Evolutionary conservation across 2,797 vertebrate genomes (phyloP).

Genomic region (Enteromius treurensis): DNA sequence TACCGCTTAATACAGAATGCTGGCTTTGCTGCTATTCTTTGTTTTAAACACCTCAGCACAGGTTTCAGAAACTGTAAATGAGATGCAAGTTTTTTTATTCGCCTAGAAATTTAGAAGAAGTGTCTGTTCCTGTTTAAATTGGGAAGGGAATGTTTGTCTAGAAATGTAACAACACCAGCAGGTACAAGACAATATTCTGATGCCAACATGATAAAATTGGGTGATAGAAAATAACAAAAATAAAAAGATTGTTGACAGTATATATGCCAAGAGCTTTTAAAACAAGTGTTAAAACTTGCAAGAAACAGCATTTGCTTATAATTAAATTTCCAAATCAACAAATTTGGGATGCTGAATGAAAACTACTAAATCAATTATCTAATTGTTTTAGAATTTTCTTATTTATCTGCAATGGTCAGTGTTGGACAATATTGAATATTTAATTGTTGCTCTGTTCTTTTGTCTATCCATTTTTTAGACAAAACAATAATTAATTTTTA

Average conservation of each 20-base stretch:
- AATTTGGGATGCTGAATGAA: neutral
- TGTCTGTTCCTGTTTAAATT: neutral
- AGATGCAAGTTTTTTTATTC: slow-evolving; percentile 31
- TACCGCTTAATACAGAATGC: neutral
- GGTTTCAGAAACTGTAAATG: slow-evolving; percentile 25
- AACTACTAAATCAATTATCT: neutral
- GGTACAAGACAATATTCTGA: neutral
- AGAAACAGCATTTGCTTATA: neutral
- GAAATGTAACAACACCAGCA: neutral
- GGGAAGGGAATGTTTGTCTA: neutral
- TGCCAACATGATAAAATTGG: neutral
- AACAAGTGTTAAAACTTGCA: neutral
- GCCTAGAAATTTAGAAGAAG: slow-evolving; percentile 2
- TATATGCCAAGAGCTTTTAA: neutral
- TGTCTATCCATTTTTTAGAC: too few relatives aligned
- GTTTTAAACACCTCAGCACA: slow-evolving; percentile 24
- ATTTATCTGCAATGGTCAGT: neutral
- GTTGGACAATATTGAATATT: neutral
- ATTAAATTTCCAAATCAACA: neutral
- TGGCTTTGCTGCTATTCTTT: slow-evolving; percentile 32
- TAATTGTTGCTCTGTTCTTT: neutral
- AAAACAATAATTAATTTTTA: neutral
- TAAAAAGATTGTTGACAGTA: neutral
- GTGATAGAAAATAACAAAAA: neutral
- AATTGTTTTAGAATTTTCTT: neutral